A percentile compares a stretch with the other conserved stretches of the same genome.
Conservation (phyloP, 2,113 vertebrate species). For the Leuciscus idus region DNA sequence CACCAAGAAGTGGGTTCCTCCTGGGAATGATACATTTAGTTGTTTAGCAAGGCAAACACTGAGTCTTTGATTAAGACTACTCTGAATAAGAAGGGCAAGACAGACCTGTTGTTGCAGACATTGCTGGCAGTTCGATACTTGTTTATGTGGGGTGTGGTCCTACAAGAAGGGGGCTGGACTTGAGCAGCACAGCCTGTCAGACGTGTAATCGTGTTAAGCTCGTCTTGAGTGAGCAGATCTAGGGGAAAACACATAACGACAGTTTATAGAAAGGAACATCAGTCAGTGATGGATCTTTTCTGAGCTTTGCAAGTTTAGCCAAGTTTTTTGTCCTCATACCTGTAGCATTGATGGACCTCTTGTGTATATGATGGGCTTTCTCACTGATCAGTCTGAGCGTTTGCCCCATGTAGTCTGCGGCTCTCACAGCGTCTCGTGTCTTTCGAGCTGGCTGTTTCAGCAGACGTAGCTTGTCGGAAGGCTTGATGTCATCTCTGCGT, state of each 20-base stretch:
- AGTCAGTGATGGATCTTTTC: background rate
- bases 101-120: constrained; percentile 87
- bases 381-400: constrained; percentile 80
- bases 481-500: constrained; percentile 65
- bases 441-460: constrained; percentile 83
- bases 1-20: constrained; percentile 68
- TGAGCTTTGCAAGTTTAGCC: background rate
- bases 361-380: constrained; percentile 70
- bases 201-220: constrained; percentile 70
- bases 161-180: constrained; percentile 66
- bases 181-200: constrained; percentile 80
- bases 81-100: background rate
- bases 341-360: constrained; percentile 82
- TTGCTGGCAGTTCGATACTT: constrained; percentile 79
- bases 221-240: constrained; percentile 80
- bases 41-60: background rate
- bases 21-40: constrained; percentile 56
- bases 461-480: constrained; percentile 80
- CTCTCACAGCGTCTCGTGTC: constrained; percentile 72
- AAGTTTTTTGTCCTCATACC: constrained; percentile 66
- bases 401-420: constrained; percentile 85
- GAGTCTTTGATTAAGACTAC: background rate
- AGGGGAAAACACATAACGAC: background rate
- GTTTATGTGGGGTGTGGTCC: constrained; percentile 16
- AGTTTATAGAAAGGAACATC: background rate